A percentile compares a stretch with the other conserved stretches of the same genome.
Evolutionary conservation across 2,797 vertebrate genomes (phyloP).

Genomic region (Lithobates sylvaticus): DNA sequence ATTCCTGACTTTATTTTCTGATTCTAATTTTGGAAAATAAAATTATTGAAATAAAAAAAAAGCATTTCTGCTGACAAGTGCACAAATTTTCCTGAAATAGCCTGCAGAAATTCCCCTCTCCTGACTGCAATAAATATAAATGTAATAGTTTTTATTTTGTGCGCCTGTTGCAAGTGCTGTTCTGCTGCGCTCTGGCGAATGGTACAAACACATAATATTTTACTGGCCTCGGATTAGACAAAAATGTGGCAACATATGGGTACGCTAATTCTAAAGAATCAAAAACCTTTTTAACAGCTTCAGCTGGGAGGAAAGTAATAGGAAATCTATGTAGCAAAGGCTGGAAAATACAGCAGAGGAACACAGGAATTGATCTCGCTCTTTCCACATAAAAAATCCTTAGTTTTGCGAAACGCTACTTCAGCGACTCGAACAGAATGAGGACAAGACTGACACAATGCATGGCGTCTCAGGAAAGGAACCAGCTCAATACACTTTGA

Average conservation of each 20-base stretch:
- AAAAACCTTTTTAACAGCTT: constrained; percentile 31
- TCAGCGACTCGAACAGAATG: not conserved
- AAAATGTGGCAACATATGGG: not conserved
- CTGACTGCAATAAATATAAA: constrained; percentile 3
- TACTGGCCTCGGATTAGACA: constrained; percentile 10
- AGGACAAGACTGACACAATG: constrained; percentile 1
- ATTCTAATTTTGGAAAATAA: not conserved
- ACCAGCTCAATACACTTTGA: constrained; percentile 1
- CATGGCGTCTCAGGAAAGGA: not conserved
- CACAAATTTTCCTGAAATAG: not conserved
- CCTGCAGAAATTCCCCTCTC: not conserved
- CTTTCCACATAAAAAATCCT: constrained; percentile 18
- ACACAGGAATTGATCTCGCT: constrained; percentile 18
- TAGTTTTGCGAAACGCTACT: constrained; percentile 8
- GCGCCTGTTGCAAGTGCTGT: not conserved
- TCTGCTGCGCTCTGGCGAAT: not conserved
- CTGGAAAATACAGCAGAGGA: constrained; percentile 14
- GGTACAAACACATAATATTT: not conserved
- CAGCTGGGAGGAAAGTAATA: constrained; percentile 37
- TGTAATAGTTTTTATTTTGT: not conserved
- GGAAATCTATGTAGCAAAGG: constrained; percentile 30
- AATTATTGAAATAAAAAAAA: not conserved
- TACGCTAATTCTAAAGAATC: constrained; percentile 34
- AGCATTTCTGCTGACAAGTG: not conserved
- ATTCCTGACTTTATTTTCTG: not conserved